Evolutionary conservation across 1,140 invertebrate species (phyloP).

Genomic region (Melipona quadrifasciata): DNA sequence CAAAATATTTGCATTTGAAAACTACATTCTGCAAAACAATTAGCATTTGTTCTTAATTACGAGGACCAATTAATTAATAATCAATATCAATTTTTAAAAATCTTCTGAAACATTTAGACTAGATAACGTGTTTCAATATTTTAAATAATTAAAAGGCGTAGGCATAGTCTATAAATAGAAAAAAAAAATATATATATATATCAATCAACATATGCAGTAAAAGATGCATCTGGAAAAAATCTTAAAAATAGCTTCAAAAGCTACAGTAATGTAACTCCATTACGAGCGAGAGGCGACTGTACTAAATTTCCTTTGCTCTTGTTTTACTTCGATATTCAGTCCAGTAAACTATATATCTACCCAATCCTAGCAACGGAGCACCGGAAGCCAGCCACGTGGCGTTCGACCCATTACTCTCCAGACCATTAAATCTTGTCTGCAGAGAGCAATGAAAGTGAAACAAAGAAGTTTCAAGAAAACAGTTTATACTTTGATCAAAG

Average conservation of each 20-base stretch:
- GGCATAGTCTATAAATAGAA: background rate
- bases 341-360: background rate
- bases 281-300: background rate
- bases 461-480: background rate
- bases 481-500: background rate
- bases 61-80: background rate
- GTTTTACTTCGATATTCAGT: background rate
- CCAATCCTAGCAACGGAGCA: background rate
- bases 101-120: background rate
- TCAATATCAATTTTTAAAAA: background rate
- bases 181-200: background rate
- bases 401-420: background rate
- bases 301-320: slow-evolving; percentile 12
- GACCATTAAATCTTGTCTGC: background rate
- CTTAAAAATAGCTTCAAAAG: slow-evolving; percentile 18
- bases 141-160: background rate
- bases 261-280: background rate
- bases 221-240: background rate
- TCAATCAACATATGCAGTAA: background rate
- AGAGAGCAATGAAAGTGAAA: background rate
- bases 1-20: background rate
- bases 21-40: background rate
- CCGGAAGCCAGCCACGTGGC: background rate
- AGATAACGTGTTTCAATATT: background rate
- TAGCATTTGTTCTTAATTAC: no score